Base-by-base conservation (phyloP, 64 coral and sea anemone species). In the Stichodactyla helianthus region DNA sequence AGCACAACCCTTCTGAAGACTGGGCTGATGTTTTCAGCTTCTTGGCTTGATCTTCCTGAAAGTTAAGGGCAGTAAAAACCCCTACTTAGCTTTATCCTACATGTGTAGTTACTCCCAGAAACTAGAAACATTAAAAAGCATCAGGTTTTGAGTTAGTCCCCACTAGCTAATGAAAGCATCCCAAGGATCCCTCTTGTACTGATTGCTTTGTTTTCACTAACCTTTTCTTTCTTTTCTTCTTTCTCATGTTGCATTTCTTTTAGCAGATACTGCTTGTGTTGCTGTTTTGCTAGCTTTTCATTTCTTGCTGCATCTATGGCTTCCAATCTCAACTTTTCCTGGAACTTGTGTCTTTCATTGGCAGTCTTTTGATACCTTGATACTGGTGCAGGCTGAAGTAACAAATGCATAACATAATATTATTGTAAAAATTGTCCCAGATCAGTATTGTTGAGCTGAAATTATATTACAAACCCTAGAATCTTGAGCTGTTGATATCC, bases 271-370 rank as follows among this genome's bases (percentile, higher is more conserved):
- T 92, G 88, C 55, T 90, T 98, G 35, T 98, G 93, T 82, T 88
- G 88, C 82, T 95, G 94, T 61, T 95, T 87, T 77, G 91, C 86
- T 64, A 88, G 79, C 28, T 95, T 98, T 87, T 92, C 93, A 11
- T 85, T 55, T 65, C 96, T 98, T 90, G 96, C 96, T 26, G 93
- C 90, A 59, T 98, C 96, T 85, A 98, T 98, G 60, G 96, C 96
- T 23, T 98, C 96, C 55, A 98, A 84, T n/a, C 96, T 83, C 56
- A 98, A 84, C 81, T 84, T 94, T 79, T 98, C 96, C 83, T 98
- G 96, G 83, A 98, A 98, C 50, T 92, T 94, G 60, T 98, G 96
- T 52, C 93, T 94, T 84, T 98, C 96, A 70, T 94, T 90, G 56
- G 93, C 18, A 62, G 96, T 98, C 67, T 94, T 92, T 90, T 98